phyloP scores from a whole-genome alignment of 2,797 vertebrate species.

The Sebastes diaconus region DNA sequence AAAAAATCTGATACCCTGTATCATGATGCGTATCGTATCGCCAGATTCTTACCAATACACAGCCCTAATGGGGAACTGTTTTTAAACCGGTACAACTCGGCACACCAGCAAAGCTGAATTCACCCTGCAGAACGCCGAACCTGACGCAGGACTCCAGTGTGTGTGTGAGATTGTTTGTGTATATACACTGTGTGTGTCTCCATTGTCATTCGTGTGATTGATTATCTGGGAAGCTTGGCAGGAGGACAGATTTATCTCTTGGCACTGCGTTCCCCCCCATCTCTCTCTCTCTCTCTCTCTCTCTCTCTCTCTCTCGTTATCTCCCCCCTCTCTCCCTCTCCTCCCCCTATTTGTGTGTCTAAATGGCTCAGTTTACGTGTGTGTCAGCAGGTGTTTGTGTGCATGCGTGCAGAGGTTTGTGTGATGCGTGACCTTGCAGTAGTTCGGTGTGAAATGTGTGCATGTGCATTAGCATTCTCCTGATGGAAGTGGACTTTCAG shows the following conservation, averaged over 20 bases:
- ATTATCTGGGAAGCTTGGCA: slow-evolving; percentile 82
- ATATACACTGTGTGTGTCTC: slow-evolving; percentile 46
- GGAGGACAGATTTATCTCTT: slow-evolving; percentile 82
- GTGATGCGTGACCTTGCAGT: slow-evolving; percentile 80
- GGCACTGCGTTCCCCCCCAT: slow-evolving; percentile 41
- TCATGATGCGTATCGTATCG: too few relatives aligned
- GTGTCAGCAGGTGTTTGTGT: slow-evolving; percentile 72
- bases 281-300: neutral
- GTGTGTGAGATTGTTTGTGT: slow-evolving; percentile 36
- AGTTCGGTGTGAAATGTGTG: slow-evolving; percentile 51
- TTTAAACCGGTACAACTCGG: neutral
- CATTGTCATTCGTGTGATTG: slow-evolving; percentile 84
- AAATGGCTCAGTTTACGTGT: slow-evolving; percentile 70
- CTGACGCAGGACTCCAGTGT: slow-evolving; percentile 37
- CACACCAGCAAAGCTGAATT: slow-evolving; percentile 17
- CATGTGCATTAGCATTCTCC: slow-evolving; percentile 66
- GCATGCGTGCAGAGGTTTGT: slow-evolving; percentile 42
- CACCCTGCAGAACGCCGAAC: slow-evolving; percentile 24
- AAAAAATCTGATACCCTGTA: too few relatives aligned
- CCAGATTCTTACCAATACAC: too few relatives aligned
- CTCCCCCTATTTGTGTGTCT: slow-evolving; percentile 43
- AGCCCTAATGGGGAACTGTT: neutral
- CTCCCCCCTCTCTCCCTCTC: neutral
- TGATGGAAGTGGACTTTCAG: slow-evolving; percentile 62
- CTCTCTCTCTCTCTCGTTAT: neutral